phyloP scores from a whole-genome alignment of 2,888 invertebrate genomes.

The Aphidius colemani region DNA sequence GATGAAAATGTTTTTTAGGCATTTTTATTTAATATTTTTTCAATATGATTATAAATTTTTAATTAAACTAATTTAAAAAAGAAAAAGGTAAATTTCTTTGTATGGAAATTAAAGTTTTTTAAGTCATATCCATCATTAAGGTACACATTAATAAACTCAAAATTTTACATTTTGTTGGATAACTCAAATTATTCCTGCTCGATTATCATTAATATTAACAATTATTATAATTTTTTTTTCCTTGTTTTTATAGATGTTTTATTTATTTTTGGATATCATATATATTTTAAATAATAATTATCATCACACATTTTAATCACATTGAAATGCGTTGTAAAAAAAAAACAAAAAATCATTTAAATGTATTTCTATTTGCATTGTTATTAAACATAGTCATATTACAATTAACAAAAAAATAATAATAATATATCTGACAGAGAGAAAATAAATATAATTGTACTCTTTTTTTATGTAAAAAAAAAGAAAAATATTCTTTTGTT shows the following conservation, averaged over 20 bases:
- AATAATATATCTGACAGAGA: no score
- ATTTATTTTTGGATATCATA: background rate
- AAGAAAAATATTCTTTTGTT: no score
- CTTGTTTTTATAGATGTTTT: background rate
- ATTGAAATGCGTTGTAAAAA: background rate
- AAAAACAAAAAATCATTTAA: background rate
- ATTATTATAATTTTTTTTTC: background rate
- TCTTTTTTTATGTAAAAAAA: no score
- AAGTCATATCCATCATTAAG: slow-evolving; percentile 13
- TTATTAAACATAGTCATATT: background rate
- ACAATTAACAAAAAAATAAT: background rate
- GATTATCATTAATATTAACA: background rate
- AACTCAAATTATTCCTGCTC: slow-evolving; percentile 28
- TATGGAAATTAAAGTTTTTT: no score
- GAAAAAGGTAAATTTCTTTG: background rate
- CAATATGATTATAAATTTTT: slow-evolving; percentile 6
- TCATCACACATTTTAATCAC: background rate
- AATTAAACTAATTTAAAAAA: slow-evolving; percentile 11
- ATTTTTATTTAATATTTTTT: slow-evolving; percentile 6
- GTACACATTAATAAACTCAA: slow-evolving; percentile 26
- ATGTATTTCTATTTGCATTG: background rate
- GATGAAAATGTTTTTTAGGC: slow-evolving; percentile 4
- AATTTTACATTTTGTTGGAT: slow-evolving; percentile 27
- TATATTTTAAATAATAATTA: background rate
- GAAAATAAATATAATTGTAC: background rate